A percentile compares a stretch with the other conserved stretches of the same genome.
phyloP scores from a whole-genome alignment of 2,888 invertebrate genomes.

The Oscheius onirici region DNA sequence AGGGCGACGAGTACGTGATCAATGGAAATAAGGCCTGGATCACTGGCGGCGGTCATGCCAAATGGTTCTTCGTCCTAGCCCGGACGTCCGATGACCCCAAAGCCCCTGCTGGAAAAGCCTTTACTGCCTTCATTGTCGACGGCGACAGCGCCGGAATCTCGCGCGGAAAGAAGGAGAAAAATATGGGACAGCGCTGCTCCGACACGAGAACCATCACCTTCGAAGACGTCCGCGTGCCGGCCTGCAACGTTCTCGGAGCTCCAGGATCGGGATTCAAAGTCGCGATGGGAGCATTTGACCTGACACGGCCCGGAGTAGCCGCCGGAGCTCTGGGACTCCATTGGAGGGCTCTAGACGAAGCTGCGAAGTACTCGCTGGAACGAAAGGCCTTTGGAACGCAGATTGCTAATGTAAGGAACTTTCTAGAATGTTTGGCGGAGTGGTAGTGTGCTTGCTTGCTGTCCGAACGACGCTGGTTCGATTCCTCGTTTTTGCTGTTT shows the following conservation, averaged over 20 bases:
- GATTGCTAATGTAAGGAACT: conserved; percentile 74
- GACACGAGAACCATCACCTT: conserved; percentile 90
- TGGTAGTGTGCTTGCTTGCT: too few relatives aligned
- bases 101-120: conserved; percentile 87
- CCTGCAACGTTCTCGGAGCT: conserved; percentile 74
- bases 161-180: conserved; percentile 90
- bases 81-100: conserved; percentile 91
- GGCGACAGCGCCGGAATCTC: conserved; percentile 85
- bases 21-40: conserved; percentile 75
- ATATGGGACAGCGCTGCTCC: conserved; percentile 95
- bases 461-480: too few relatives aligned
- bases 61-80: conserved; percentile 77
- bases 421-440: too few relatives aligned
- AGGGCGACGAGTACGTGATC: conserved; percentile 63
- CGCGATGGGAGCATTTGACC: conserved; percentile 95
- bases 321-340: conserved; percentile 90
- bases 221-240: conserved; percentile 92
- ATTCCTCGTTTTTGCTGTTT: too few relatives aligned
- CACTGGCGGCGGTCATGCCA: conserved; percentile 93
- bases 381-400: conserved; percentile 88
- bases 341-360: conserved; percentile 89
- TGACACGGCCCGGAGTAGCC: conserved; percentile 83
- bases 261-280: conserved; percentile 75
- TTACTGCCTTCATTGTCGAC: conserved; percentile 95
- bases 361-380: conserved; percentile 88